A percentile compares a stretch with the other conserved stretches of the same genome.
Conservation (phyloP, 2,888 invertebrate species). For the Galeopsomyia nigrocyanea region DNA sequence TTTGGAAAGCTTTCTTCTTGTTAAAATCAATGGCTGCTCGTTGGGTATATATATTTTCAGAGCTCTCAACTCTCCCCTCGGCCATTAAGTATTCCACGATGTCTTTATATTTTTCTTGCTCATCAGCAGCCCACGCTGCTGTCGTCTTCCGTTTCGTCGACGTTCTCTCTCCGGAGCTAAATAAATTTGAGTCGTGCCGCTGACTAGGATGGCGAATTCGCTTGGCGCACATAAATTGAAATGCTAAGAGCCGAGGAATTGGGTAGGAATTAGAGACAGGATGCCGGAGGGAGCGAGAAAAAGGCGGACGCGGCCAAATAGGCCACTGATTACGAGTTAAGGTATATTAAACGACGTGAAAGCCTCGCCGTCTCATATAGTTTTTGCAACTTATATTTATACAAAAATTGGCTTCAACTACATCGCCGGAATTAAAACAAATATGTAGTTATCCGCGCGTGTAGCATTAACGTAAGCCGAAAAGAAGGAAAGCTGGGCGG, state of each 20-base stretch:
- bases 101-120: not conserved
- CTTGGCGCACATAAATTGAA: conserved; percentile 64
- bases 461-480: not conserved
- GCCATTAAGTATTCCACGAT: too few relatives aligned
- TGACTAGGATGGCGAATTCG: conserved; percentile 55
- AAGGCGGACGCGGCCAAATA: conserved; percentile 49
- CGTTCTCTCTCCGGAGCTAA: not conserved
- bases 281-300: not conserved
- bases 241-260: conserved; percentile 65
- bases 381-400: not conserved
- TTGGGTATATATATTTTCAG: too few relatives aligned
- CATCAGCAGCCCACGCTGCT: not conserved
- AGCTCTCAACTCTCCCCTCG: too few relatives aligned
- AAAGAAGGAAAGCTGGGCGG: conserved; percentile 12
- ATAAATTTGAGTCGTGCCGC: too few relatives aligned
- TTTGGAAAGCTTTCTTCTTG: too few relatives aligned
- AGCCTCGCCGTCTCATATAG: not conserved
- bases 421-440: not conserved
- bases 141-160: not conserved
- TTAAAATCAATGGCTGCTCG: too few relatives aligned
- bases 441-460: not conserved
- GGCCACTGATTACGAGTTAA: conserved; percentile 53
- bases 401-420: not conserved
- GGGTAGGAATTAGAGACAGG: conserved; percentile 62
- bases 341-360: conserved; percentile 8